Evolutionary conservation across 2,888 invertebrate genomes (phyloP).

Genomic region (Autographa pulchrina): DNA sequence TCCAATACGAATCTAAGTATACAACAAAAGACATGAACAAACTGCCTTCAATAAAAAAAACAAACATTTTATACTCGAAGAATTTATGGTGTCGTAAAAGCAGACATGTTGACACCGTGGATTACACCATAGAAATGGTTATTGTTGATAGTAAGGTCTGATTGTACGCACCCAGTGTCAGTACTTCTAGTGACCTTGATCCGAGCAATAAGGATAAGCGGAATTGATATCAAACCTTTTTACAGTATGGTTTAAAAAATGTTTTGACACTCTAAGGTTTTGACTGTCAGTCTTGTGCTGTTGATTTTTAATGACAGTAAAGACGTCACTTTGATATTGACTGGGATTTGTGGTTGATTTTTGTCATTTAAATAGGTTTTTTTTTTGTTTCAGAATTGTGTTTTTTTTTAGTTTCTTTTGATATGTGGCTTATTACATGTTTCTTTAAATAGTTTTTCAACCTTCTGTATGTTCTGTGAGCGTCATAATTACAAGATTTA

Average conservation of each 20-base stretch:
- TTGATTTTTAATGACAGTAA: background rate
- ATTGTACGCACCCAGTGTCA: conserved; percentile 49
- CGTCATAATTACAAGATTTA: background rate
- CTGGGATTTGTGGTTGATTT: too few species aligned
- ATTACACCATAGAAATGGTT: conserved; percentile 40
- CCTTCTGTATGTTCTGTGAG: background rate
- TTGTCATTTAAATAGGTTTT: too few species aligned
- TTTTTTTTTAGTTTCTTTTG: too few species aligned
- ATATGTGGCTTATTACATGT: too few species aligned
- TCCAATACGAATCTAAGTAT: background rate
- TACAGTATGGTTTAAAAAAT: too few species aligned
- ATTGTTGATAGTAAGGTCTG: conserved; percentile 59
- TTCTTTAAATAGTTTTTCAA: too few species aligned
- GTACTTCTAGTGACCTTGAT: conserved; percentile 29
- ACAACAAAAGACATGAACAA: conserved; percentile 14
- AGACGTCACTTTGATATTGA: background rate
- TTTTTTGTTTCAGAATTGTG: too few species aligned
- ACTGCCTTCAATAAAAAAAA: conserved; percentile 38
- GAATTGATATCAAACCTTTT: conserved; percentile 16
- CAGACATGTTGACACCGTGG: conserved; percentile 39
- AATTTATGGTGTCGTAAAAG: conserved; percentile 50
- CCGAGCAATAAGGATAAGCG: conserved; percentile 22
- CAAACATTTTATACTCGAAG: conserved; percentile 38
- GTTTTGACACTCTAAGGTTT: too few species aligned
- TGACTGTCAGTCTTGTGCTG: background rate